Evolutionary conservation across 2,797 vertebrate genomes (phyloP).

Genomic region (Catharus ustulatus): DNA sequence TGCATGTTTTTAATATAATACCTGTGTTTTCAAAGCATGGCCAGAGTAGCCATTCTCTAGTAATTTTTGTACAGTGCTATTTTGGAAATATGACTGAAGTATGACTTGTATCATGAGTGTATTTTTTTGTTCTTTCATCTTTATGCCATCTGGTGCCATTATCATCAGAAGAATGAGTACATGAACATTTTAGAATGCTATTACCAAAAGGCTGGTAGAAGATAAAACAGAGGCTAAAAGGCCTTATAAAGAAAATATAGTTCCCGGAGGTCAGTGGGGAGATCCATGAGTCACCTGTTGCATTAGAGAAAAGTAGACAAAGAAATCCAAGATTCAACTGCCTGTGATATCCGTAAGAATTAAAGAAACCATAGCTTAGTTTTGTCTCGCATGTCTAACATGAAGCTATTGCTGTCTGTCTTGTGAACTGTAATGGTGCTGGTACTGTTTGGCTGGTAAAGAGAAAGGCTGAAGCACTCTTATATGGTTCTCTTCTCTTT

Average conservation of each 20-base stretch:
- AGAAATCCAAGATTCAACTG: not conserved
- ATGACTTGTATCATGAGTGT: not conserved
- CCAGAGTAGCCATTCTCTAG: not conserved
- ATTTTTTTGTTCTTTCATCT: not conserved
- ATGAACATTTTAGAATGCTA: not conserved
- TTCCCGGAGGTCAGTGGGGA: not conserved
- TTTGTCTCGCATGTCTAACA: not conserved
- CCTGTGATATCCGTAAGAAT: not conserved
- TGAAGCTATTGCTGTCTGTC: not conserved
- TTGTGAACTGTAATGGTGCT: not conserved
- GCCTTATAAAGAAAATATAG: not conserved
- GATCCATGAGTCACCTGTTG: not conserved
- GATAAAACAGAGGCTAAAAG: not conserved
- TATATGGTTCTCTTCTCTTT: not conserved
- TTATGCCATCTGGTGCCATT: not conserved
- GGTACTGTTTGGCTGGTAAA: not conserved
- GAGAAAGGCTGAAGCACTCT: not conserved
- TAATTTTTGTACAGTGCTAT: not conserved
- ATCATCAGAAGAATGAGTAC: not conserved
- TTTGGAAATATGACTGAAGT: not conserved
- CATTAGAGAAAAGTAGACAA: not conserved
- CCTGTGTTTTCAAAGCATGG: not conserved
- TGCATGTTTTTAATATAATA: not conserved
- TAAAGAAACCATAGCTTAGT: not conserved
- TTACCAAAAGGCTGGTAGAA: not conserved